Evolutionary conservation across 1,140 invertebrate genomes (phyloP).

Genomic region (Drosophila saltans): DNA sequence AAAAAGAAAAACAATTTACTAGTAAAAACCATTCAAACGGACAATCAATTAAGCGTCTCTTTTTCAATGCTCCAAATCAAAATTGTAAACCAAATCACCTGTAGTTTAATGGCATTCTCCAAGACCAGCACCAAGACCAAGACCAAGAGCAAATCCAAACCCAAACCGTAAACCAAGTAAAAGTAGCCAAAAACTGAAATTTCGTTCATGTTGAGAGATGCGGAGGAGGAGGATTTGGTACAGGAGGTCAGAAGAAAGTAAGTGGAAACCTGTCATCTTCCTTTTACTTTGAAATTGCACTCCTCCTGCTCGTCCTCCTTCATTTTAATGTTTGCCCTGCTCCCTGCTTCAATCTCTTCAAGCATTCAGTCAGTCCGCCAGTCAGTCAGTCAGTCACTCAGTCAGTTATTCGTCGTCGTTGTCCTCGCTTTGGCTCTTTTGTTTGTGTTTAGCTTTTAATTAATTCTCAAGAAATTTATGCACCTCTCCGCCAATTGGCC

Average conservation of each 20-base stretch:
- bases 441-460: conserved; percentile 70
- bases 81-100: conserved; percentile 54
- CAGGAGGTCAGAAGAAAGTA: too few species aligned
- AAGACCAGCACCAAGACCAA: conserved; percentile 18
- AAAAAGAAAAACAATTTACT: too few species aligned
- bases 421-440: conserved; percentile 27
- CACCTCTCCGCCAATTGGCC: background rate
- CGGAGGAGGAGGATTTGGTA: background rate
- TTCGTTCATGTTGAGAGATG: conserved; percentile 22
- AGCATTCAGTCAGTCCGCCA: too few species aligned
- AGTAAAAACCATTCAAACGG: background rate
- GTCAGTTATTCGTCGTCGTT: background rate
- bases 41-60: conserved; percentile 67
- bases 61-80: conserved; percentile 39
- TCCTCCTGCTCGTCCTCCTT: background rate
- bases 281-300: conserved; percentile 28
- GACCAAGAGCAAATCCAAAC: background rate
- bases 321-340: background rate
- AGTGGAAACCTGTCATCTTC: background rate
- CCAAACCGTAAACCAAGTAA: conserved; percentile 19
- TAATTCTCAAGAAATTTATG: conserved; percentile 65
- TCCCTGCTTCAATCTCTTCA: background rate
- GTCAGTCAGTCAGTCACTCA: background rate
- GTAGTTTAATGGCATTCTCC: conserved; percentile 53
- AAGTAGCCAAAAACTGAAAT: conserved; percentile 23